A percentile compares a stretch with the other conserved stretches of the same genome.
Conservation (phyloP, 2,888 invertebrate species). For the Apeira syringaria region DNA sequence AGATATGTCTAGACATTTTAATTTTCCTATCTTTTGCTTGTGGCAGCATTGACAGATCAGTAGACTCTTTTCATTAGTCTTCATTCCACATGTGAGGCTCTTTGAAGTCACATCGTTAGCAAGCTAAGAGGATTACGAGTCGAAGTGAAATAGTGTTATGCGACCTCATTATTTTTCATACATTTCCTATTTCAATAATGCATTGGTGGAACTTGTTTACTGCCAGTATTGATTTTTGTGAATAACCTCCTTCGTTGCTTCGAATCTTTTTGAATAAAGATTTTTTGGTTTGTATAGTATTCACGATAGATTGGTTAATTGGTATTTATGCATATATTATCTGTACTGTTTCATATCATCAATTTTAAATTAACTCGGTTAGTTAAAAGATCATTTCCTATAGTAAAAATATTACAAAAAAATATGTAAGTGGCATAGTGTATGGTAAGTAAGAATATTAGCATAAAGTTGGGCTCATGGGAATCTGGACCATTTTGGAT, state of each 20-base stretch:
- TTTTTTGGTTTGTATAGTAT: too few relatives aligned
- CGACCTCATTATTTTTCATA: constrained; percentile 47
- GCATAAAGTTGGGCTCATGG: too few relatives aligned
- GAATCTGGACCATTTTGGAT: too few relatives aligned
- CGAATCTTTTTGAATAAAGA: background rate
- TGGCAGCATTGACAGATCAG: constrained; percentile 65
- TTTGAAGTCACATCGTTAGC: constrained; percentile 76
- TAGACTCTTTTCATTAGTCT: constrained; percentile 72
- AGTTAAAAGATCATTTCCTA: too few relatives aligned
- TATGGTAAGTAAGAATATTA: too few relatives aligned
- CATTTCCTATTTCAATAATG: constrained; percentile 31
- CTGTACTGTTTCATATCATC: too few relatives aligned
- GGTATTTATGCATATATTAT: too few relatives aligned
- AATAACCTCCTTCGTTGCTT: too few relatives aligned
- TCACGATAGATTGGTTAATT: too few relatives aligned
- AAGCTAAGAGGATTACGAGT: constrained; percentile 60
- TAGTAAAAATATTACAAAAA: too few relatives aligned
- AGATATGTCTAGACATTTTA: constrained; percentile 78
- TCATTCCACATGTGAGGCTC: constrained; percentile 62
- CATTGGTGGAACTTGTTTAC: constrained; percentile 25
- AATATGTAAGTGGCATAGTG: too few relatives aligned
- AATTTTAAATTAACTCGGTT: too few relatives aligned
- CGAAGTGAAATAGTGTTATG: constrained; percentile 39
- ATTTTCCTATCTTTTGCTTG: constrained; percentile 76
- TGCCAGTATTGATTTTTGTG: constrained; percentile 18